Base-by-base conservation (phyloP, 2,797 vertebrate species). In the Danio aesculapii region DNA sequence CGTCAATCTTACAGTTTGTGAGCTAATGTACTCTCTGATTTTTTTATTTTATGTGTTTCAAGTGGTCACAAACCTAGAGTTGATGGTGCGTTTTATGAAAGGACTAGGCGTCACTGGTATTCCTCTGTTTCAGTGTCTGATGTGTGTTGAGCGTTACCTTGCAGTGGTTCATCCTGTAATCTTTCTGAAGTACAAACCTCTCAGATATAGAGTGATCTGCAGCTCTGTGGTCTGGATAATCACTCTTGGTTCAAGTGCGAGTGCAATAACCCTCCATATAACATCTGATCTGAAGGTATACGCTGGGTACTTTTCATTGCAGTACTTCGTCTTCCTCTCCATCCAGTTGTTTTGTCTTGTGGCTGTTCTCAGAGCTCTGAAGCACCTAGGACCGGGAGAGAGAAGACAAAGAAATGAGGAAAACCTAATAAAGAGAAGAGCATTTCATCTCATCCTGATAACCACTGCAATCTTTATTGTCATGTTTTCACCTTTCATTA, bases 101-200 rank as follows among this genome's bases (percentile, higher is more conserved):
- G 66, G 41, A n/a, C 7, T 78, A 2, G 53, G 17, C 9, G 17
- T 57, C 50, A 57, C 69, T 2, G 52, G 52, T n/a, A 53, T 14
- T 8, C 44, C 81, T 19, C 17, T 77, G 5, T 85, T 88, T 63
- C 74, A 77, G 74, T 19, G 53, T 58, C 17, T 70, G 49, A 41
- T 88, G 0, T 74, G 83, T 78, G 9, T 85, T 3, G 83, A 86
- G 11, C 66, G 77, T 67, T 53, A 53, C 12, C 50, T 53, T 1
- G 50, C 50, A 11, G 84, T 87, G n/a, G 5, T 84, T 6, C 82
- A 71, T 66, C 84, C 84, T 14, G 17, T 85, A 30, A 70, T 64
- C 44, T 87, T 82, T 50, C 73, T 84, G 19, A 84, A 68, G 68
- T 79, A 44, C 30, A 85, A 78, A 77, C 71, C 63, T 75, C 70